Evolutionary conservation across 2,113 vertebrate species (phyloP).

Genomic region (Synodontis membranacea): DNA sequence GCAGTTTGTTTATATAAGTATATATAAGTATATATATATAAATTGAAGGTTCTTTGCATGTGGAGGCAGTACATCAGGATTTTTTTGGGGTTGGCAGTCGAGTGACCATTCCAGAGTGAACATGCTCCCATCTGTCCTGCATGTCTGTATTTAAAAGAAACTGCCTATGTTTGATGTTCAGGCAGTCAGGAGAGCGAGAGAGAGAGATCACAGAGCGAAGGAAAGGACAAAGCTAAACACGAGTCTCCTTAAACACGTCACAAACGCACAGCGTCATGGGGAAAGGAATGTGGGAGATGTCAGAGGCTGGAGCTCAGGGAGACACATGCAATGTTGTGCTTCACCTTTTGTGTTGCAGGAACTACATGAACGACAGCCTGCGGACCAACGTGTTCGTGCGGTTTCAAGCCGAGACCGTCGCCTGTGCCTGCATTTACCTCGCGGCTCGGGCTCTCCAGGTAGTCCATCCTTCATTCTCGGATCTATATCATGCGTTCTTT

Average conservation of each 20-base stretch:
- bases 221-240: conserved; percentile 94
- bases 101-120: conserved; percentile 38
- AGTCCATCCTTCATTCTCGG: too few relatives aligned
- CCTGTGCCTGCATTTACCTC: conserved; percentile 97
- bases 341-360: conserved; percentile 77
- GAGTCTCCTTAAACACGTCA: conserved; percentile 77
- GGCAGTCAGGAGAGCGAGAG: conserved; percentile 33
- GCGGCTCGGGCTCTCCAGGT: conserved; percentile 96
- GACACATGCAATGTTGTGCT: conserved; percentile 59
- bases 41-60: conserved; percentile 20
- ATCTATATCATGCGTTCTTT: too few relatives aligned
- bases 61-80: background rate
- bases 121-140: conserved; percentile 56
- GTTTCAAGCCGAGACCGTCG: conserved; percentile 96
- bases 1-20: background rate
- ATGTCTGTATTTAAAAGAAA: conserved; percentile 22
- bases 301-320: conserved; percentile 17
- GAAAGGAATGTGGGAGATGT: background rate
- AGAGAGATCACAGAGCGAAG: conserved; percentile 64
- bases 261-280: conserved; percentile 47
- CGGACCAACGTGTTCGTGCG: conserved; percentile 96
- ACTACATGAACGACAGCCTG: conserved; percentile 98
- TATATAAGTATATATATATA: too few relatives aligned
- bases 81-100: background rate
- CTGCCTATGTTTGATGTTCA: conserved; percentile 37